phyloP scores from a whole-genome alignment of 2,797 vertebrate species.

The Siniperca undulata region DNA sequence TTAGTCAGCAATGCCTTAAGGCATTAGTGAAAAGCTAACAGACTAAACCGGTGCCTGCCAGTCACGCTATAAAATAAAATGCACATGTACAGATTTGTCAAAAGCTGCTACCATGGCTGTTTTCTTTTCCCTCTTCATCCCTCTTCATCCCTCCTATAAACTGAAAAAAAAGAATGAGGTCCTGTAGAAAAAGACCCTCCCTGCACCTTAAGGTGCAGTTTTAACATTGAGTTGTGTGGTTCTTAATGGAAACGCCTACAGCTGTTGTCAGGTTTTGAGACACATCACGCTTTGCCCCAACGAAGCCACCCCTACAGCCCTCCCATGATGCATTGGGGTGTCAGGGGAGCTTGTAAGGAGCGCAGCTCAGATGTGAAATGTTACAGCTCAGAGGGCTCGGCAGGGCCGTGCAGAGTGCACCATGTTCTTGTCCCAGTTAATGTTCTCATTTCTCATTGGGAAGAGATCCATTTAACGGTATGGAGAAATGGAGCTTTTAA shows the following conservation, averaged over 20 bases:
- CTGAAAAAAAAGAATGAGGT: slow-evolving; percentile 32
- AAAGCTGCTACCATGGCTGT: slow-evolving; percentile 53
- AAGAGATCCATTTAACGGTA: slow-evolving; percentile 69
- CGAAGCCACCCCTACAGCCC: slow-evolving; percentile 61
- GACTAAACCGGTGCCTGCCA: slow-evolving; percentile 44
- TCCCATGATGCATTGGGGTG: slow-evolving; percentile 79
- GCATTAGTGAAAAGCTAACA: slow-evolving; percentile 44
- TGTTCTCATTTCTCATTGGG: slow-evolving; percentile 79
- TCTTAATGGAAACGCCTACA: slow-evolving; percentile 80
- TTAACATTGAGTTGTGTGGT: slow-evolving; percentile 71
- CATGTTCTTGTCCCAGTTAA: slow-evolving; percentile 74
- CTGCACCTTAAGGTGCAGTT: slow-evolving; percentile 53
- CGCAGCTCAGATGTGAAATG: slow-evolving; percentile 71
- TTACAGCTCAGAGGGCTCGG: slow-evolving; percentile 75
- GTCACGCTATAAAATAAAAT: slow-evolving; percentile 43
- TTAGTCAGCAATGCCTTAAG: slow-evolving; percentile 67
- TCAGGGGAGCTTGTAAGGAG: slow-evolving; percentile 76
- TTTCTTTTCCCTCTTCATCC: slow-evolving; percentile 23
- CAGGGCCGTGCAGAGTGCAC: slow-evolving; percentile 68
- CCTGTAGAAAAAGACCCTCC: slow-evolving; percentile 16
- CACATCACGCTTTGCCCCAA: slow-evolving; percentile 62
- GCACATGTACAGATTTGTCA: slow-evolving; percentile 47
- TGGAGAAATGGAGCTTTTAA: slow-evolving; percentile 76
- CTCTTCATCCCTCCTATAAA: slow-evolving; percentile 5
- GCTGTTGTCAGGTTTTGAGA: slow-evolving; percentile 80